Evolutionary conservation across 2,888 invertebrate species (phyloP).

Genomic region (Podabrus alpinus): DNA sequence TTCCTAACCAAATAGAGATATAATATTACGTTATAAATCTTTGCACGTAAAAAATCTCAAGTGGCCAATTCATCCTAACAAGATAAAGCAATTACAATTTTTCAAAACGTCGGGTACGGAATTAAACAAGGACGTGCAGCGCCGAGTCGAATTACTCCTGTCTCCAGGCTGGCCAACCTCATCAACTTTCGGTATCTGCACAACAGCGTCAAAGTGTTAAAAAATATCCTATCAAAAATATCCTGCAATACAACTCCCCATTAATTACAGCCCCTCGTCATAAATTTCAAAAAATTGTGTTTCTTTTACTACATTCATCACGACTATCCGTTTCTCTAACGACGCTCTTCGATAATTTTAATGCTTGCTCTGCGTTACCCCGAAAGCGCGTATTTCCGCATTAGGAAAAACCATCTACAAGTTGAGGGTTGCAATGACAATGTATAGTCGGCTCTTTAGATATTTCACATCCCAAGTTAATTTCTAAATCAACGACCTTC

Average conservation of each 20-base stretch:
- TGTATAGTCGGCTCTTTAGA: background rate
- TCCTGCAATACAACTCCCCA: background rate
- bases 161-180: constrained; percentile 31
- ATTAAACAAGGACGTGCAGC: constrained; percentile 51
- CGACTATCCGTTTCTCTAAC: background rate
- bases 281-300: background rate
- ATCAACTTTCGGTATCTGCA: constrained; percentile 29
- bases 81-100: constrained; percentile 56
- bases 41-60: constrained; percentile 53
- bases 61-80: constrained; percentile 52
- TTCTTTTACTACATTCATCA: background rate
- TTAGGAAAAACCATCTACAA: background rate
- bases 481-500: background rate
- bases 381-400: background rate
- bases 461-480: background rate
- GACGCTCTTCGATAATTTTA: background rate
- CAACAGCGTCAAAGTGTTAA: constrained; percentile 16
- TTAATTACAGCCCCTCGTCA: background rate
- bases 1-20: constrained; percentile 21
- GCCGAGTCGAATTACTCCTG: constrained; percentile 41
- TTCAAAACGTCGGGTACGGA: constrained; percentile 52
- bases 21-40: constrained; percentile 43
- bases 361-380: background rate
- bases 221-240: constrained; percentile 26
- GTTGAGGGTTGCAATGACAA: background rate